A percentile compares a stretch with the other conserved stretches of the same genome.
phyloP scores from a whole-genome alignment of 37 sponge, comb jelly and placozoan species.

The Geodia barretti region DNA sequence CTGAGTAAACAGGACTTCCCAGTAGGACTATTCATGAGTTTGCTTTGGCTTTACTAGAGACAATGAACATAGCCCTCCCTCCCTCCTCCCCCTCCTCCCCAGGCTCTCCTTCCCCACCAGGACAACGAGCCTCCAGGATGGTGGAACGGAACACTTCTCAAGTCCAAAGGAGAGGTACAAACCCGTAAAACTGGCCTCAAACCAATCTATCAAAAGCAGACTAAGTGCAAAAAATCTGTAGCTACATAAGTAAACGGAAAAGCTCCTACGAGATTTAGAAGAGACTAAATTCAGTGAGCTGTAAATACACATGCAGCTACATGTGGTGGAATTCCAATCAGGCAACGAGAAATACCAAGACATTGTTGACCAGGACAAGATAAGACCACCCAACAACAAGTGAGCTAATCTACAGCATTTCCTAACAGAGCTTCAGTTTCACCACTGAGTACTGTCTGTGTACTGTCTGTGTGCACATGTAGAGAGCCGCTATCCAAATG shows the following conservation, averaged over 20 bases:
- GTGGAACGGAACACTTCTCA: conserved; percentile 79
- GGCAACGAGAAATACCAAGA: conserved; percentile 64
- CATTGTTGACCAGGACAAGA: conserved; percentile 65
- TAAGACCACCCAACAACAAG: conserved; percentile 64
- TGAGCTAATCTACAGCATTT: not conserved
- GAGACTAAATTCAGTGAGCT: no score
- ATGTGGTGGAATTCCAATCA: conserved; percentile 60
- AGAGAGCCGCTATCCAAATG: conserved; percentile 62
- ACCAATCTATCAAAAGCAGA: no score
- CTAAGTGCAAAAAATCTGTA: no score
- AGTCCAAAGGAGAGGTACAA: conserved; percentile 79
- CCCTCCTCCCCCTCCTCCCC: not conserved
- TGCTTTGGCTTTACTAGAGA: no score
- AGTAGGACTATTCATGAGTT: no score
- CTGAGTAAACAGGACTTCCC: no score
- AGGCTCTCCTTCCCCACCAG: conserved; percentile 76
- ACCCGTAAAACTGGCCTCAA: not conserved
- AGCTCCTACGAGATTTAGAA: no score
- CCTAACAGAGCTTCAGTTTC: not conserved
- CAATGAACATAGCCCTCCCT: not conserved
- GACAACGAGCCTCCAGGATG: conserved; percentile 81
- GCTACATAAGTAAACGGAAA: not conserved
- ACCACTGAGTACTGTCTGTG: no score
- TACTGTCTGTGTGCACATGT: not conserved
- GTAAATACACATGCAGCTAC: conserved; percentile 43